These are phyloP conservation scores for Amphiprion ocellaris DNA, from an alignment of 2,113 vertebrate species.

Conservation along the genomic window DNA sequence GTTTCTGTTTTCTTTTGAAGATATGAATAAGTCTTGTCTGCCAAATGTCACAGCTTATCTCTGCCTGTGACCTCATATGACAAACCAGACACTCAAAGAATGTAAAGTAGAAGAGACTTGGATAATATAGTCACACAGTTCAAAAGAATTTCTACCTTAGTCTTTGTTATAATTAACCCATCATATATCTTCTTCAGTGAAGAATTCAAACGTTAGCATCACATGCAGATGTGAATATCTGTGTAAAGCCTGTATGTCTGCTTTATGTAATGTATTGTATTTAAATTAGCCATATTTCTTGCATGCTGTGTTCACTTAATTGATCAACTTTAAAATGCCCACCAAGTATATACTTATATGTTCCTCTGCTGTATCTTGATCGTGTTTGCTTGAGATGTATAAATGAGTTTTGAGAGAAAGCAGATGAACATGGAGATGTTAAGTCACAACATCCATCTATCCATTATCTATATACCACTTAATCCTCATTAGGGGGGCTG, in stretches of 20 bases:
- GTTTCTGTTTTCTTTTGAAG: constrained; percentile 14
- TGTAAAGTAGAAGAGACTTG: constrained; percentile 1
- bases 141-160: not conserved
- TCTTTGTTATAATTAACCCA: not conserved
- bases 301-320: too few relatives aligned
- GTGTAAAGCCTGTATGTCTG: not conserved
- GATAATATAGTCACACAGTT: not conserved
- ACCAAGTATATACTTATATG: not conserved
- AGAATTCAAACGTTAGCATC: too few relatives aligned
- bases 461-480: too few relatives aligned
- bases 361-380: constrained; percentile 25
- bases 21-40: not conserved
- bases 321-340: not conserved
- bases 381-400: constrained; percentile 34
- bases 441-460: not conserved
- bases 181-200: not conserved
- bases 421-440: constrained; percentile 9
- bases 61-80: constrained; percentile 33
- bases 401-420: constrained; percentile 30
- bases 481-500: too few relatives aligned
- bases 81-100: not conserved
- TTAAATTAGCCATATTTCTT: constrained; percentile 4
- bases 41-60: constrained; percentile 26
- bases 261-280: constrained; percentile 1
- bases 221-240: not conserved